Percentiles rank a stretch among this genome's conserved stretches.
Evolutionary conservation across 2,888 invertebrate species (phyloP).

Genomic region (Barypeithes pellucidus): DNA sequence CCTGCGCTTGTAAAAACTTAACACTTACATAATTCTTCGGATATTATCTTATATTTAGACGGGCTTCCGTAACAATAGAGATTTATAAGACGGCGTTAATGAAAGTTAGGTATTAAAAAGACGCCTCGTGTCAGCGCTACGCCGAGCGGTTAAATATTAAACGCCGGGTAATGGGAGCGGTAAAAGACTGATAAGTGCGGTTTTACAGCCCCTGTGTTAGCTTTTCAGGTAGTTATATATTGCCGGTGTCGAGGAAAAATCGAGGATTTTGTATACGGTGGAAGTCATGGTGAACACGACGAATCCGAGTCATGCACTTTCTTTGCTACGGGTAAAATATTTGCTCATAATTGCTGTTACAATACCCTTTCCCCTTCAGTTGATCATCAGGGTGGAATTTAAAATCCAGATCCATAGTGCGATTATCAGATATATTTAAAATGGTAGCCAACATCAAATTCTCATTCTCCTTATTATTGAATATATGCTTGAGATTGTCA

Average conservation of each 20-base stretch:
- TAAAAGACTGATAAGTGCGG: conserved; percentile 57
- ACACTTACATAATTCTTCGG: conserved; percentile 67
- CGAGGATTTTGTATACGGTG: conserved; percentile 22
- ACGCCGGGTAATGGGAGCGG: conserved; percentile 55
- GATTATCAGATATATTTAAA: too few relatives aligned
- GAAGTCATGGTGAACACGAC: neutral
- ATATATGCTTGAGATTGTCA: too few relatives aligned
- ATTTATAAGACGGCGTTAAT: conserved; percentile 70
- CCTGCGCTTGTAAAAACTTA: conserved; percentile 62
- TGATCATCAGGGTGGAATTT: too few relatives aligned
- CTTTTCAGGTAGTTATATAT: conserved; percentile 49
- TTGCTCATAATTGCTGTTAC: too few relatives aligned
- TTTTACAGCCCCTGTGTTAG: conserved; percentile 53
- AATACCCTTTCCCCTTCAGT: too few relatives aligned
- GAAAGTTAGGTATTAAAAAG: conserved; percentile 70
- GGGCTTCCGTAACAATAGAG: conserved; percentile 67
- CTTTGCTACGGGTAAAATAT: too few relatives aligned
- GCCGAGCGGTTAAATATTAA: conserved; percentile 55
- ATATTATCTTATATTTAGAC: conserved; percentile 69
- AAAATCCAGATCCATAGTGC: too few relatives aligned
- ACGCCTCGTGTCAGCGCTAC: conserved; percentile 53
- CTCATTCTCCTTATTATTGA: too few relatives aligned
- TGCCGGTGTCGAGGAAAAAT: conserved; percentile 41
- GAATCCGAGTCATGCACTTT: too few relatives aligned
- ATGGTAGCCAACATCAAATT: too few relatives aligned